A percentile compares a stretch with the other conserved stretches of the same genome.
Evolutionary conservation across 1,140 invertebrate genomes (phyloP).

Genomic region (Penaeus chinensis): DNA sequence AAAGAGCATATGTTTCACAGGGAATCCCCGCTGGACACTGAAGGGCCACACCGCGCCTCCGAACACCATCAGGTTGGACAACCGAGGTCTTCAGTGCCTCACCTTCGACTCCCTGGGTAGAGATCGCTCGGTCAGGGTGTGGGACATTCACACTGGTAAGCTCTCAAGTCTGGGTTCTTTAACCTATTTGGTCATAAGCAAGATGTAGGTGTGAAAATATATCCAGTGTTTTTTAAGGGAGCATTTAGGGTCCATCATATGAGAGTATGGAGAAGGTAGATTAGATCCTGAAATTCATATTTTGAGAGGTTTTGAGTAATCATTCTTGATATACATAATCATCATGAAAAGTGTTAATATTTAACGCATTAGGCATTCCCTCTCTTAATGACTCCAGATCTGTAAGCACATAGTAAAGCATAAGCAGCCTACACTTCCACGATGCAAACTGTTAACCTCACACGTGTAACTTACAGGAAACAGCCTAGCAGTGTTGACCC

Average conservation of each 20-base stretch:
- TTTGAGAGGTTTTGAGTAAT: no score
- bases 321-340: no score
- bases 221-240: no score
- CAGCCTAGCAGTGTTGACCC: constrained; percentile 82
- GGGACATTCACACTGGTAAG: constrained; percentile 81
- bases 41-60: constrained; percentile 82
- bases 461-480: constrained; percentile 72
- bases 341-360: no score
- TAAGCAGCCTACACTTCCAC: background rate
- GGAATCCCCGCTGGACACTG: constrained; percentile 79
- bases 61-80: constrained; percentile 78
- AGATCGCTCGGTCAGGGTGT: constrained; percentile 81
- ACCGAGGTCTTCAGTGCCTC: constrained; percentile 77
- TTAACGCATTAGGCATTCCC: no score
- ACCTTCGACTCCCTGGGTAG: constrained; percentile 78
- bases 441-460: constrained; percentile 20
- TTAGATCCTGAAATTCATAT: no score
- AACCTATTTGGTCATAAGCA: background rate
- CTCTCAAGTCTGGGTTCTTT: background rate
- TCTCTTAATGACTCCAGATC: no score
- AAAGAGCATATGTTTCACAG: constrained; percentile 66
- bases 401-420: background rate
- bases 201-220: constrained; percentile 12
- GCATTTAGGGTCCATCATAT: no score
- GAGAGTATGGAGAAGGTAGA: no score